These are phyloP conservation scores for Pardosa pseudoannulata DNA, from an alignment of 2,888 invertebrate species.

Conservation along the genomic window DNA sequence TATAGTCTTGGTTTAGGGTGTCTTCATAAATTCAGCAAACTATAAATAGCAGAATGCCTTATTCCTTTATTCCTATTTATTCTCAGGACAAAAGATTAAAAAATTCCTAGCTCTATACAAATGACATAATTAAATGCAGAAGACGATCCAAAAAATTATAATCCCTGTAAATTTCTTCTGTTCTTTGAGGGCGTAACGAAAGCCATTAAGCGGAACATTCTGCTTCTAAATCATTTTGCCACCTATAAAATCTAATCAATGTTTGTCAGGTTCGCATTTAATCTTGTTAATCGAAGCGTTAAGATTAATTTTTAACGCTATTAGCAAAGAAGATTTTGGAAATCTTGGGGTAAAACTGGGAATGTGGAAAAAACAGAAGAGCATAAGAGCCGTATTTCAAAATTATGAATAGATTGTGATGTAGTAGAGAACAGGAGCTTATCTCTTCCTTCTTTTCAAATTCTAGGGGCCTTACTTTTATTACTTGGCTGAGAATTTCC, in stretches of 20 bases:
- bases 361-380: neutral
- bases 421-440: neutral
- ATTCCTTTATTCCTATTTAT: too few species aligned
- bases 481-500: too few species aligned
- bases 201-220: neutral
- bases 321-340: neutral
- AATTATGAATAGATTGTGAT: neutral
- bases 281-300: constrained; percentile 16
- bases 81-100: too few species aligned
- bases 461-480: neutral
- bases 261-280: neutral
- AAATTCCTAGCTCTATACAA: too few species aligned
- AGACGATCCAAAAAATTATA: too few species aligned
- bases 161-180: too few species aligned
- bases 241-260: neutral
- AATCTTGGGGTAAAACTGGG: neutral
- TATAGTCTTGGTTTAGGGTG: too few species aligned
- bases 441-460: neutral
- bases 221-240: neutral
- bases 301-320: constrained; percentile 8
- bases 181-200: too few species aligned
- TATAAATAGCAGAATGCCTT: too few species aligned
- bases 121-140: too few species aligned
- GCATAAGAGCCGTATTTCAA: neutral
- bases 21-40: too few species aligned